Evolutionary conservation across 2,888 invertebrate genomes (phyloP), one percentile per base, ranked within the genome.

Genomic region (Graphium colonna): DNA sequence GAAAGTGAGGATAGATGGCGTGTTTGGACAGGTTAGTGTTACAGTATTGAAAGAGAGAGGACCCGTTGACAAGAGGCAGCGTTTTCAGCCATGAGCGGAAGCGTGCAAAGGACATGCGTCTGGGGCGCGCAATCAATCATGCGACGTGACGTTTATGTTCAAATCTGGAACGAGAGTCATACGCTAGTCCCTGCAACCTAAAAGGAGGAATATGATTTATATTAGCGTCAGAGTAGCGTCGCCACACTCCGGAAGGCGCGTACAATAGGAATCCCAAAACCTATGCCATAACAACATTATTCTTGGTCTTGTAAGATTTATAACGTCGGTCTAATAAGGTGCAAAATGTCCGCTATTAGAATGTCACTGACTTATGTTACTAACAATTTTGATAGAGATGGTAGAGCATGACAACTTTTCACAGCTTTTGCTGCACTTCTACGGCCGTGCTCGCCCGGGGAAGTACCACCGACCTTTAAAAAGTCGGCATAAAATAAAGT

Each of bases 1-100:
- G 44, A 45, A 33, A 46, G 51, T 44, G 44, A 54, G 16, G 12
- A 60, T 56, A 55, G 58, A 58, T 52, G 53, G 58, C 51, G 52
- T 52, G 56, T 57, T 38, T 51, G 52, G 56, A 56, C 56, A 55
- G 59, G 60, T 60, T 64, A 60, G 61, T 60, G 58, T 60, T 63
- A 60, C 64, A 61, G 51, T 41, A 36, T 16, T 9, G 36, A 26
- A 43, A 40, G 44, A 40, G n/a, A 3, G 38, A 47, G 41, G 45
- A 40, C 50, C 26, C 51, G 36, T 44, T 51, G 47, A 54, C 56
- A 43, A 57, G 58, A 60, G 55, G 56, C 54, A 21, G 57, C 51
- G 55, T 55, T 47, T 38, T 52, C 12, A 8, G n/a, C 42, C 50
- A 50, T 21, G 3, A 26, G 50, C 55, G 50, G 51, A 52, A 56